Base-by-base conservation (phyloP, 37 sponge, comb jelly and placozoan species). In the Spongilla lacustris region DNA sequence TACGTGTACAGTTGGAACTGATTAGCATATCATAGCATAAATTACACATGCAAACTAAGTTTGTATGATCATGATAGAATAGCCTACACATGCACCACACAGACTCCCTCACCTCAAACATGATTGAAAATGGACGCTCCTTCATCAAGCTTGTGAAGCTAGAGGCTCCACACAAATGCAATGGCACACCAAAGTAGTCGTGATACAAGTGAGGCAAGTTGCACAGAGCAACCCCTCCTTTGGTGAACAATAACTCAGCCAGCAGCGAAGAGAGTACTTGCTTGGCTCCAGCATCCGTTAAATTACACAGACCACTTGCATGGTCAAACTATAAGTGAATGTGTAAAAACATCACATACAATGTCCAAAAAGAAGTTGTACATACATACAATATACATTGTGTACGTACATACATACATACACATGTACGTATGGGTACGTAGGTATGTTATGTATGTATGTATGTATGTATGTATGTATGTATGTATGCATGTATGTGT, bases 131-230 rank as follows among this genome's bases (percentile, higher is more conserved):
- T 17, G 21, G 58, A 10, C 21, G 12, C 19, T 58, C 19, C 58
- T 58, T 58, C 19, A 58, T 58, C 11, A 58, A 58, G 58, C 21
- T 17, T 13, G 19, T 14, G 11, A 58, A 58, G 19, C 19, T 58
- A 1, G 14, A 19, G 58, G 58, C 58, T 17, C 58, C 58, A 58
- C 58, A 58, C 19, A 58, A 17, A 58, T 30, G 36, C 22, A 90
- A 86, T 34, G 86, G 71, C 5, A 68, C 68, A 2, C 83, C 82
- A 85, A 81, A 90, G 78, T 90, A 71, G 28, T 68, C 24, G 38
- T 81, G 86, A 28, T 85, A 90, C 21, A 82, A 29, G 17, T 31
- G 58, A 29, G 73, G 87, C 10, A 86, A 25, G 41, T 50, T 36
- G 30, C 58, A 6, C 58, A 58, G 58, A 17, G 58, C 21, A 1